phyloP scores from a whole-genome alignment of 2,797 vertebrate genomes.

The Parotocinclus haroldoi region DNA sequence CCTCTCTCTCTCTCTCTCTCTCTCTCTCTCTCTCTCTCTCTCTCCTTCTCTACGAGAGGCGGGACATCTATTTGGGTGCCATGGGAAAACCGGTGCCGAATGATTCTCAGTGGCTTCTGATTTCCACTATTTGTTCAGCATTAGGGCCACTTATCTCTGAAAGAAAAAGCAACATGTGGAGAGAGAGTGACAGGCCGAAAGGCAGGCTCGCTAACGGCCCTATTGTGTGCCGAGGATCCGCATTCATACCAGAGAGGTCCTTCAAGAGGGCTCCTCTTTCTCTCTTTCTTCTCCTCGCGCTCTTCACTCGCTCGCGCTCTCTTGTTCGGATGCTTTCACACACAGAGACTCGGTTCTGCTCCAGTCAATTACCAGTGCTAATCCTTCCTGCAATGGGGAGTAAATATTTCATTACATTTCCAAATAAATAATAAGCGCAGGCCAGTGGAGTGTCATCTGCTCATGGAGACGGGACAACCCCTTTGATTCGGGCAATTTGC shows the following conservation, averaged over 20 bases:
- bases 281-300: conserved; percentile 44
- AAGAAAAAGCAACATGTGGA: conserved; percentile 98
- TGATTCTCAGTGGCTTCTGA: conserved; percentile 99
- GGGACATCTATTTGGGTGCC: conserved; percentile 91
- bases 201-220: conserved; percentile 82
- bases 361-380: conserved; percentile 99
- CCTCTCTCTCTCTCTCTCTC: conserved; percentile 45
- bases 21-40: conserved; percentile 40
- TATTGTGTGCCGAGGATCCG: conserved; percentile 87
- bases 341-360: conserved; percentile 70
- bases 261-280: conserved; percentile 61
- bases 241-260: conserved; percentile 95
- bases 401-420: conserved; percentile 99
- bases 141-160: conserved; percentile 99
- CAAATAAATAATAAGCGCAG: conserved; percentile 98
- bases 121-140: conserved; percentile 99
- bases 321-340: conserved; percentile 20
- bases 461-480: conserved; percentile 49
- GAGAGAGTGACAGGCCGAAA: conserved; percentile 90
- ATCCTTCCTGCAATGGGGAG: conserved; percentile 97
- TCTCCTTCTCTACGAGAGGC: conserved; percentile 71
- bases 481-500: not conserved
- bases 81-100: conserved; percentile 98
- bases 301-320: conserved; percentile 14
- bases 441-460: conserved; percentile 91